phyloP scores from a whole-genome alignment of 2,113 vertebrate species.

The Bufo gargarizans region DNA sequence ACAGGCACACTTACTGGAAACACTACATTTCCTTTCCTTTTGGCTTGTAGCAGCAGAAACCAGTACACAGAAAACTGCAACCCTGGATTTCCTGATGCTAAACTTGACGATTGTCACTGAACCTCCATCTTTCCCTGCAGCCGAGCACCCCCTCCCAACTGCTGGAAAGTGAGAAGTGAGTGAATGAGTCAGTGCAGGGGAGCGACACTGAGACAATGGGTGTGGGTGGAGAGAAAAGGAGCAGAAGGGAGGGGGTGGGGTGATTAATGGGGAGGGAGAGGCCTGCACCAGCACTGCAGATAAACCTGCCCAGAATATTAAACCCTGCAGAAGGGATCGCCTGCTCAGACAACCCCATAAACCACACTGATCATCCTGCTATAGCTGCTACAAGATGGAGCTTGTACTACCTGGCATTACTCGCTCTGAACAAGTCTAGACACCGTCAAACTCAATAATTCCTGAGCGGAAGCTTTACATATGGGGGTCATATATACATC shows the following conservation, averaged over 20 bases:
- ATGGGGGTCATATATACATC: too few species aligned
- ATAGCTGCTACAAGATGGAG: neutral
- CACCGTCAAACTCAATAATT: too few species aligned
- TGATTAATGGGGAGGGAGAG: constrained; percentile 54
- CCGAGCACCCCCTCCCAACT: neutral
- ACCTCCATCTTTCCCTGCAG: neutral
- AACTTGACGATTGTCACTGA: neutral
- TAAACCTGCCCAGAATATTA: constrained; percentile 71
- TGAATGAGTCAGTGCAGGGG: constrained; percentile 48
- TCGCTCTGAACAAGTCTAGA: neutral
- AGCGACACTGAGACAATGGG: constrained; percentile 39
- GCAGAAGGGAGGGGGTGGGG: neutral
- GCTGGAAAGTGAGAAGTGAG: constrained; percentile 35
- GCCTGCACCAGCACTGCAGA: constrained; percentile 64
- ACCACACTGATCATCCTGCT: neutral
- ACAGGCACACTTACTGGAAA: neutral
- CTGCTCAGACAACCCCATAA: constrained; percentile 12
- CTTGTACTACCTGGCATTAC: neutral
- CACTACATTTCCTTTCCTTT: neutral
- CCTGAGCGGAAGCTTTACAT: too few species aligned
- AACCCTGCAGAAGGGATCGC: constrained; percentile 53
- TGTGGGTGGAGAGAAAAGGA: constrained; percentile 47
- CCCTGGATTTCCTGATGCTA: neutral
- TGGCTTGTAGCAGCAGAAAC: neutral
- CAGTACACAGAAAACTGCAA: too few species aligned